Percentiles rank a stretch among this genome's conserved stretches.
These are phyloP conservation scores for Malurus leucopterus DNA, from an alignment of 2,797 vertebrate genomes.

Conservation along the genomic window DNA sequence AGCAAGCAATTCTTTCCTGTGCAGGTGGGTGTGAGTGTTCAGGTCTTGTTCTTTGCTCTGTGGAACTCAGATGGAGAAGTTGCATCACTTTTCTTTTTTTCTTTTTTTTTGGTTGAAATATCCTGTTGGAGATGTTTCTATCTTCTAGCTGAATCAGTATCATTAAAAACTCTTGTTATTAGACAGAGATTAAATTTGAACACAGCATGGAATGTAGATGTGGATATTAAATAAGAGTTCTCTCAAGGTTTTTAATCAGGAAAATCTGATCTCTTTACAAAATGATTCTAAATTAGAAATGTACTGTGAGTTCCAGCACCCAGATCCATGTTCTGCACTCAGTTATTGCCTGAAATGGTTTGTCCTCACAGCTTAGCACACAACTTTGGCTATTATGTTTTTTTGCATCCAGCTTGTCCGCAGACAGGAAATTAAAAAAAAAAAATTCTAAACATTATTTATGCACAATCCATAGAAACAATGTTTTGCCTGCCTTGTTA, in stretches of 20 bases:
- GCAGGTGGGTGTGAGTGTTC: background rate
- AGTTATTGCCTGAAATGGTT: background rate
- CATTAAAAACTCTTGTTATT: constrained; percentile 12
- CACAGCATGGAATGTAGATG: background rate
- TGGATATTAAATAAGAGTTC: constrained; percentile 35
- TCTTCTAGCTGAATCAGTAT: background rate
- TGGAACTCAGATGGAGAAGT: background rate
- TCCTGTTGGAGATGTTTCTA: background rate
- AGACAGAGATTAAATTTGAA: constrained; percentile 34
- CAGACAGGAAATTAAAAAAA: constrained; percentile 55
- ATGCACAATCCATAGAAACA: constrained; percentile 33
- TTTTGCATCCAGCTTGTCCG: background rate
- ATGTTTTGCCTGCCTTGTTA: background rate
- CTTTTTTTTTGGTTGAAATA: constrained; percentile 6
- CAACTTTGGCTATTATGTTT: background rate
- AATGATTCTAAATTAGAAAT: constrained; percentile 33
- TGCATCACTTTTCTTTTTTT: background rate
- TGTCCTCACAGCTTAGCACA: background rate
- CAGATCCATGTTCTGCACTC: background rate
- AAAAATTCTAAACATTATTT: background rate
- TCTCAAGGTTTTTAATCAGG: constrained; percentile 45
- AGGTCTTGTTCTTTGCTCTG: background rate
- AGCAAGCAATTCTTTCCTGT: background rate
- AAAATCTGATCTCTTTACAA: constrained; percentile 31
- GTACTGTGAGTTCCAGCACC: background rate